Base-by-base conservation (phyloP, 1,140 invertebrate genomes). In the Drosophila pectinifera region DNA sequence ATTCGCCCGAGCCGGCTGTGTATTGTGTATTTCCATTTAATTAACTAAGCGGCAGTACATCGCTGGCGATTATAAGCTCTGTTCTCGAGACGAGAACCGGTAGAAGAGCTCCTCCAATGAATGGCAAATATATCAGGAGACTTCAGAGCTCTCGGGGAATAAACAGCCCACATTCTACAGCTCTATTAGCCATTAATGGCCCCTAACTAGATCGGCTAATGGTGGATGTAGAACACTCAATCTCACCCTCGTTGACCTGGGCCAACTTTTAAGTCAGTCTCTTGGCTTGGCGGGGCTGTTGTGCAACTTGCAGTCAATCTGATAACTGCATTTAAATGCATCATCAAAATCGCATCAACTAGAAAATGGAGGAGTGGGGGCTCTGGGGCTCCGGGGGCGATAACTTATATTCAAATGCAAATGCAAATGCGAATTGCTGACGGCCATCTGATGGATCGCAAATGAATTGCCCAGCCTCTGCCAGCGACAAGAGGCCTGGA, bases 251-350 rank as follows among this genome's bases (percentile, higher is more conserved):
- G 13, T 53, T 53, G 41, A 58, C 72, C 58, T 56, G 38, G 38
- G 64, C 45, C 57, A 74, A 61, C 31, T 43, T 39, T 46, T 26
- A 42, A 28, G 28, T 51, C 39, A 3, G 20, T 42, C 34, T 31
- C 8, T 16, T 28, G 20, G 48, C 62, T 24, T n/a, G 20, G 57
- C 20, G 34, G 11, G 28, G 39, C 61, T 36, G 63, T 78, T 83
- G 64, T 38, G 74, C 53, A 57, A 46, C 45, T 43, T 20, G 22
- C n/a, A 63, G 18, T 11, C 34, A 65, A 68, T 68, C 64, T 43
- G 65, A 80, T 85, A 84, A 78, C 80, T 86, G 61, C 57, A 63
- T 42, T 65, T 86, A 81, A 88, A 72, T 75, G 70, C 74, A 61
- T 72, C 68, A 86, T 86, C 55, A 78, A 86, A 86, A 81, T 48